Evolutionary conservation across 2,888 invertebrate genomes (phyloP), one percentile per base, ranked within the genome.

Genomic region (Linnaemya vulpina): DNA sequence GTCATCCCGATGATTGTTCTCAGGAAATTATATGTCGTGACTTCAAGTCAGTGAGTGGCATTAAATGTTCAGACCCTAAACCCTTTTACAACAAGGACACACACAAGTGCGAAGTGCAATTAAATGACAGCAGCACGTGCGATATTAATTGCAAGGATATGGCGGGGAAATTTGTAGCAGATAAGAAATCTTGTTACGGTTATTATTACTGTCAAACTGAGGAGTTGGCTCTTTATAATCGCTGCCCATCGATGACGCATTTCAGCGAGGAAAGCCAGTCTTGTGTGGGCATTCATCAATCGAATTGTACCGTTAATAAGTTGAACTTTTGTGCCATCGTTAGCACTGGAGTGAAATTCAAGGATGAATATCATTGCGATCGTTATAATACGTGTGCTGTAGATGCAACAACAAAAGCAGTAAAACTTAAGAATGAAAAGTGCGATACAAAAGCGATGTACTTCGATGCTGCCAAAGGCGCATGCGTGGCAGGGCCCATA

Each of bases 1-100:
- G 90, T 10, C 89, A 91, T 88, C 91, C 92, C 0, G 88, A 89
- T 0, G 89, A 90, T 0, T 91, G 92, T 75, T 84, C 87, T 30
- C 87, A 85, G 0, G 90, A 87, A 35, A 88, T 91, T 20, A 88
- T 87, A 15, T 91, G 91, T 81, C 71, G 71, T 1, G 65, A 91
- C 20, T 86, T 79, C 2, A 65, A 80, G 25, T 74, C 83, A 9
- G 15, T 43, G 1, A 0, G 7, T 8, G 79, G 68, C 22, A 70
- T 35, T 43, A 60, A 76, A n/a, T 91, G 91, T 62, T 11, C 83
- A 3, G 84, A 87, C 7, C 67, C 78, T 3, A 86, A 68, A 3
- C 87, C 87, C 0, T 85, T 84, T 43, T 87, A 84, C 46, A 85
- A 86, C 35, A 87, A 67, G 17, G 84, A 86, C 8, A 86, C 60